Base-by-base conservation (phyloP, 2,113 vertebrate genomes). In the Misgurnus anguillicaudatus region DNA sequence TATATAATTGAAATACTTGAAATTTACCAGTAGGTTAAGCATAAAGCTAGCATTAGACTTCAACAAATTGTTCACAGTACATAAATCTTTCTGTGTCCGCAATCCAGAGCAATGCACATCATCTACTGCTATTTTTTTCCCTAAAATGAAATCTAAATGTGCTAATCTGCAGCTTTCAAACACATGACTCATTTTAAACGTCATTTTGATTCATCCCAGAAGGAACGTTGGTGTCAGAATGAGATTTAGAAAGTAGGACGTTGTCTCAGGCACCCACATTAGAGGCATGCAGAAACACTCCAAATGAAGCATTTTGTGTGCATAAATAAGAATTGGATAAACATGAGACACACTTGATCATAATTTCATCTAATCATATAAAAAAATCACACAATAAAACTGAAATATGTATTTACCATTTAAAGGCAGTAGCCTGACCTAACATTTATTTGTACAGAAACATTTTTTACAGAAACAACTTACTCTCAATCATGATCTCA, bases 241-340 rank as follows among this genome's bases (percentile, higher is more conserved):
- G 74, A 73, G 82, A 80, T 80, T 83, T 68, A 8, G 0, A 31
- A 83, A 83, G 74, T 80, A 83, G 81, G 76, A 67, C 76, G 67
- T 62, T 13, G 68, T 74, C 57, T 61, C 2, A n/a, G 24, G 57
- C 6, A 47, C 62, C 57, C 57, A 74, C 24, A 19, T 58, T 42
- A 74, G 57, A 74, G 19, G 11, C n/a, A 39, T 42, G 16, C 5
- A 3, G 21, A 74, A 24, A n/a, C 21, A 6, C 11, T 61, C 36
- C 71, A 41, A 74, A 74, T 58, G 69, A 2, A 31, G 24, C 2
- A 31, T 31, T 31, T 31, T 31, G 24, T 1, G 24, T 17, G 55
- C 10, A 71, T 36, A 57, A 57, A 57, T 51, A 57, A 69, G 3
- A 51, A 51, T 3, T 10, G 14, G 17, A 57, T 38, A 41, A 57